Evolutionary conservation across 2,113 vertebrate genomes (phyloP).

Genomic region (Oxyura jamaicensis): DNA sequence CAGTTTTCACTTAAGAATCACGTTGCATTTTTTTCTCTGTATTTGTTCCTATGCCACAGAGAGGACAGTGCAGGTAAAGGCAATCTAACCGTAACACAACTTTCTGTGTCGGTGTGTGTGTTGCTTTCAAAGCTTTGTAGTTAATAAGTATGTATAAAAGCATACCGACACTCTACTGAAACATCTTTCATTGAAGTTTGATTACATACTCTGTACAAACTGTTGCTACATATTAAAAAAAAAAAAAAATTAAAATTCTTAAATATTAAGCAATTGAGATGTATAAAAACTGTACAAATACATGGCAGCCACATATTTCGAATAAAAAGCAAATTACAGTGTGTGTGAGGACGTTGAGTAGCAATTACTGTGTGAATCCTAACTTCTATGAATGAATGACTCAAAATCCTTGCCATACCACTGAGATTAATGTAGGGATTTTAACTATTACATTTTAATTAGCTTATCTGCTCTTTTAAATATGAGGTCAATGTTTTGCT

Average conservation of each 20-base stretch:
- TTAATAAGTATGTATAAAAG: slow-evolving; percentile 52
- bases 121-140: not conserved
- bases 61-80: not conserved
- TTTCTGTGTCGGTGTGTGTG: not conserved
- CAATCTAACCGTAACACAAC: not conserved
- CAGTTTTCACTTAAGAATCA: not conserved
- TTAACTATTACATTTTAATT: slow-evolving; percentile 38
- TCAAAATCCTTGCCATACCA: slow-evolving; percentile 44
- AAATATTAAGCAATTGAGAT: not conserved
- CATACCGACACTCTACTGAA: slow-evolving; percentile 30
- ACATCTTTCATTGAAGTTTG: slow-evolving; percentile 57
- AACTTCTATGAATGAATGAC: slow-evolving; percentile 42
- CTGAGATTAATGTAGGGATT: slow-evolving; percentile 23
- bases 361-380: slow-evolving; percentile 60
- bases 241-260: not conserved
- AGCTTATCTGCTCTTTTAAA: slow-evolving; percentile 35
- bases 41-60: rapidly evolving
- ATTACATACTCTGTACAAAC: slow-evolving; percentile 47
- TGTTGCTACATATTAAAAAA: slow-evolving; percentile 41
- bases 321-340: slow-evolving; percentile 58
- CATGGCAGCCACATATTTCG: slow-evolving; percentile 47
- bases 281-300: slow-evolving; percentile 28
- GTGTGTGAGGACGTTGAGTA: slow-evolving; percentile 64
- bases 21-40: not conserved
- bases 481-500: not conserved